A percentile compares a stretch with the other conserved stretches of the same genome.
phyloP scores from a whole-genome alignment of 2,113 vertebrate genomes.

The Melospiza georgiana region DNA sequence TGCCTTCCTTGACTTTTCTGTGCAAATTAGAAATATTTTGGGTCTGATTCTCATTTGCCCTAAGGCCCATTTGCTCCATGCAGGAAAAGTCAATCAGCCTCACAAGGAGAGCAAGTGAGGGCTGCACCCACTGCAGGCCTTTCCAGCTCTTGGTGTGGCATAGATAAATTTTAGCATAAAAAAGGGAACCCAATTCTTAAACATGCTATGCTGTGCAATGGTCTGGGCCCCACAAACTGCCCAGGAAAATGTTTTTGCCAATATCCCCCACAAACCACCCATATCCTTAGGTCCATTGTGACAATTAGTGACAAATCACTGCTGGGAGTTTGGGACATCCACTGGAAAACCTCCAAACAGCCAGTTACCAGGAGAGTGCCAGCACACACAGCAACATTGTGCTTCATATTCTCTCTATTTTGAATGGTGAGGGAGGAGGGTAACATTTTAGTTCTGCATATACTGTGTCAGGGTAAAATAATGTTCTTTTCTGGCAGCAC shows the following conservation, averaged over 20 bases:
- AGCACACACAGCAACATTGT: background rate
- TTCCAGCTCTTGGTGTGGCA: background rate
- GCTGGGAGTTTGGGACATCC: conserved; percentile 32
- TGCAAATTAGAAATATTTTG: background rate
- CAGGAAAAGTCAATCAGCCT: background rate
- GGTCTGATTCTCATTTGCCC: background rate
- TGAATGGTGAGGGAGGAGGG: background rate
- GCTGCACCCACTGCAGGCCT: background rate
- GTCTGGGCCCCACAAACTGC: background rate
- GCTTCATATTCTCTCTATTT: background rate
- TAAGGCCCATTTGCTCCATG: background rate
- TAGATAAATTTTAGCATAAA: background rate
- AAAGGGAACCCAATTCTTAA: background rate
- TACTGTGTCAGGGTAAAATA: conserved; percentile 29
- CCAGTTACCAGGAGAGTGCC: background rate
- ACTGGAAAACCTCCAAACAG: conserved; percentile 17
- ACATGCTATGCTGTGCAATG: background rate
- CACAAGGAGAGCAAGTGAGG: background rate
- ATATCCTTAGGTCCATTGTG: background rate
- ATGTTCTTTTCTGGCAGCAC: conserved; percentile 24
- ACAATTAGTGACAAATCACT: conserved; percentile 63
- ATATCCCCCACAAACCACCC: background rate
- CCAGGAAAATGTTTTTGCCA: background rate
- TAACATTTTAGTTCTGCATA: conserved; percentile 21
- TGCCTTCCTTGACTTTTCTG: background rate